Base-by-base conservation (phyloP, 1,140 invertebrate genomes). In the Papilio polytes region DNA sequence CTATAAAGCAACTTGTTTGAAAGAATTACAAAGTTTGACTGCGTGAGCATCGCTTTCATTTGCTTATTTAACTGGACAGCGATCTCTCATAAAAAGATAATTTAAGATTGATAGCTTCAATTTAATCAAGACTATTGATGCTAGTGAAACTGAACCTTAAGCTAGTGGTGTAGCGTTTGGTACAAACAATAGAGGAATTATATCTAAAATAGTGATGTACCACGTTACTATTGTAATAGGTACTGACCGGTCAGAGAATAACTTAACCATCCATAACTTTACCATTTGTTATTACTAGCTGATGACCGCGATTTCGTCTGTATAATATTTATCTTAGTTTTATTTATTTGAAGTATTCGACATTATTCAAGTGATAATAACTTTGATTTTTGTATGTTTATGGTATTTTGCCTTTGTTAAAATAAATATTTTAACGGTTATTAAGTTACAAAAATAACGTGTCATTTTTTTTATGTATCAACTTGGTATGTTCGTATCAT, bases 151-250 rank as follows among this genome's bases (percentile, higher is more conserved):
- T 70, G 48, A 41, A 31, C 56, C 78, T 82, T 85, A 84, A 85
- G 46, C 48, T 48, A 36, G 56, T 7, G 48, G 56, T 1, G 80
- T 83, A 44, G 20, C 76, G 87, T 86, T 89, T 86, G 87, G 86
- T 79, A 83, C 89, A 91, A 91, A 92, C 91, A 92, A 92, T 92
- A 86, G 90, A 74, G 79, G 86, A 87, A 91, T 90, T 90, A 89
- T 87, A 83, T 80, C 31, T 90, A 88, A 89, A 89, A 85, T 83
- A 86, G 80, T 82, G 72, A 85, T 79, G 82, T 86, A 87, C 82
- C 85, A 84, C 88, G 87, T 87, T 85, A 86, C 83, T 77, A 89
- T 88, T 90, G 85, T 87, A 83, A 74, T 83, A 73, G 81, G 80
- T 89, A 88, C 89, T 88, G 89, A 84, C 87, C 85, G 90, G 88